Evolutionary conservation across 1,140 invertebrate genomes (phyloP).

Genomic region (Schmidtea mediterranea): DNA sequence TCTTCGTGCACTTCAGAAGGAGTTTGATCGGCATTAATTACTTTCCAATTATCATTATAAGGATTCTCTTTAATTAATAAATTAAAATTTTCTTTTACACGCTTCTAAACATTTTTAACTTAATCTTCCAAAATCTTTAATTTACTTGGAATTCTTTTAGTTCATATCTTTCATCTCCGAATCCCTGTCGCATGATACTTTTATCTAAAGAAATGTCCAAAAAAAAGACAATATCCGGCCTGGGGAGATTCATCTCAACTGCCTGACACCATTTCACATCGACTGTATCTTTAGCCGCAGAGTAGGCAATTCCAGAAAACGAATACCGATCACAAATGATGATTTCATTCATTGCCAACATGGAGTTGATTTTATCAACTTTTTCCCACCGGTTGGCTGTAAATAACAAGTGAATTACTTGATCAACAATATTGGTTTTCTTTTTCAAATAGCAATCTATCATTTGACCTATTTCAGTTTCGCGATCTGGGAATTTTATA

Average conservation of each 20-base stretch:
- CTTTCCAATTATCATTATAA: no score
- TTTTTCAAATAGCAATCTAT: background rate
- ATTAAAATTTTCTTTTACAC: no score
- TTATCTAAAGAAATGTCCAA: background rate
- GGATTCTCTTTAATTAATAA: no score
- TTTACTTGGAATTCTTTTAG: background rate
- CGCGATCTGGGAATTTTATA: background rate
- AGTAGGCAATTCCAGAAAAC: constrained; percentile 2
- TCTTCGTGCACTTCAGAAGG: no score
- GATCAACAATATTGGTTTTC: background rate
- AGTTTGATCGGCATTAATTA: no score
- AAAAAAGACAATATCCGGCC: background rate
- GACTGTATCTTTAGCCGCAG: background rate
- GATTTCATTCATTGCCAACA: background rate
- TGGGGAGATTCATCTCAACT: background rate
- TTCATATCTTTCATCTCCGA: background rate
- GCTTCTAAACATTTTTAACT: no score
- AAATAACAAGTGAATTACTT: constrained; percentile 1
- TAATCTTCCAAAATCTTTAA: no score
- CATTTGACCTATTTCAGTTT: background rate
- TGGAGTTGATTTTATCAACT: background rate
- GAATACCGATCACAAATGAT: constrained; percentile 2
- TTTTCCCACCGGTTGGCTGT: background rate
- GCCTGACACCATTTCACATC: background rate
- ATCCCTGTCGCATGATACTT: background rate